A percentile compares a stretch with the other conserved stretches of the same genome.
Conservation (phyloP, 1,140 invertebrate species). For the Meloidogyne hapla region DNA sequence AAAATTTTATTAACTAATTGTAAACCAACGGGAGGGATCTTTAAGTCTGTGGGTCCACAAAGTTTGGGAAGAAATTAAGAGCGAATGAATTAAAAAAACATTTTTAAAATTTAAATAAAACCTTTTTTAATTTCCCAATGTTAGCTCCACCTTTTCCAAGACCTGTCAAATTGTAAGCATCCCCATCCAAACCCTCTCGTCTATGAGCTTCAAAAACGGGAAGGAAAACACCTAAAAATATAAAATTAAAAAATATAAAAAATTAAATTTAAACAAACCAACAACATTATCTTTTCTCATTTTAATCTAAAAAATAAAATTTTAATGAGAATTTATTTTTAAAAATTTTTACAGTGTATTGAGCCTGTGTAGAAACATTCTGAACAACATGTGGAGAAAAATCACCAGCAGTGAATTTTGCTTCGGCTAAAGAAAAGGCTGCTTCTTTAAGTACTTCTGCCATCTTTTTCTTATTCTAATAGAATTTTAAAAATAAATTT, state of each 20-base stretch:
- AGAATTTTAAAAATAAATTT: conserved; percentile 24
- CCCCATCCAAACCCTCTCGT: conserved; percentile 77
- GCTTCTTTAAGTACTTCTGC: conserved; percentile 72
- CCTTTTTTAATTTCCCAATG: conserved; percentile 82
- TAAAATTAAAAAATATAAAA: conserved; percentile 16
- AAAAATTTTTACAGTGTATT: conserved; percentile 80
- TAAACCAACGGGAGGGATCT: too few relatives aligned
- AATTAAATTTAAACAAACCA: conserved; percentile 68
- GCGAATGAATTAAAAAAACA: too few relatives aligned
- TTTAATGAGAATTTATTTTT: background rate
- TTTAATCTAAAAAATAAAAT: conserved; percentile 65
- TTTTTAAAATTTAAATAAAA: conserved; percentile 7
- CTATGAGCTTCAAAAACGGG: conserved; percentile 89
- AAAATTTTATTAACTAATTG: too few relatives aligned
- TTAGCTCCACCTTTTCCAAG: conserved; percentile 90
- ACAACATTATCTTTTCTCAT: conserved; percentile 99
- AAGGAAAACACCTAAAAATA: conserved; percentile 77
- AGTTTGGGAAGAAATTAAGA: too few relatives aligned
- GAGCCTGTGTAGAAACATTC: conserved; percentile 92
- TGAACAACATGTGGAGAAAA: conserved; percentile 86
- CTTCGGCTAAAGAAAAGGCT: conserved; percentile 92
- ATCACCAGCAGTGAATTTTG: conserved; percentile 92
- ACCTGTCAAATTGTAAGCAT: conserved; percentile 86
- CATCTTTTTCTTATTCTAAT: conserved; percentile 93
- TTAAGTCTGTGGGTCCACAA: too few relatives aligned